A percentile compares a stretch with the other conserved stretches of the same genome.
Conservation (phyloP, 2,888 invertebrate species). For the Schizotus pectinicornis region DNA sequence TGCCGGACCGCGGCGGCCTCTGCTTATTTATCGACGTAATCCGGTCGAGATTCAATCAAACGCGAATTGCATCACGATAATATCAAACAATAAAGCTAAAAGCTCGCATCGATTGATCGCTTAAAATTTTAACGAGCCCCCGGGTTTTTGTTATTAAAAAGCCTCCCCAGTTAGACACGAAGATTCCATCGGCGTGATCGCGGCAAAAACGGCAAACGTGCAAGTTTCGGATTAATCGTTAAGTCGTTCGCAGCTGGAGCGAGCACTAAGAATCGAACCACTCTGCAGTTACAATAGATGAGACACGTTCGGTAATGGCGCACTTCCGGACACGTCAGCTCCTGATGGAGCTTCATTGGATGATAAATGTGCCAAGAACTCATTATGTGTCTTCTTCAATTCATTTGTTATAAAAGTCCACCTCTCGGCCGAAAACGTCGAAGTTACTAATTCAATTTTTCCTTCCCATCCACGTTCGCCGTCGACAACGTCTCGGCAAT, state of each 20-base stretch:
- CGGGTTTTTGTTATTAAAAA: no score
- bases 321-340: constrained; percentile 55
- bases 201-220: no score
- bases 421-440: not conserved
- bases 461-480: not conserved
- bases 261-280: constrained; percentile 31
- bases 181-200: no score
- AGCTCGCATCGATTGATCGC: constrained; percentile 2
- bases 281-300: constrained; percentile 48
- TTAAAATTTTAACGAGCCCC: constrained; percentile 15
- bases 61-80: constrained; percentile 4
- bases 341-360: constrained; percentile 53
- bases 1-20: no score
- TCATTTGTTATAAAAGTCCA: not conserved
- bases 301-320: constrained; percentile 56
- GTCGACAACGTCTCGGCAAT: not conserved
- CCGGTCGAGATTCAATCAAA: constrained; percentile 17
- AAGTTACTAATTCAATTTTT: constrained; percentile 21
- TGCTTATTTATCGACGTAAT: no score
- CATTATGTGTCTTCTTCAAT: constrained; percentile 46
- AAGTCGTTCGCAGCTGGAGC: constrained; percentile 10
- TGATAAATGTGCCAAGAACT: constrained; percentile 56
- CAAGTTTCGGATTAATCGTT: constrained; percentile 24
- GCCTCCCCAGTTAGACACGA: no score
- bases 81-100: constrained; percentile 25